phyloP scores from a whole-genome alignment of 2,113 vertebrate species.

The Megaceryle maxima region DNA sequence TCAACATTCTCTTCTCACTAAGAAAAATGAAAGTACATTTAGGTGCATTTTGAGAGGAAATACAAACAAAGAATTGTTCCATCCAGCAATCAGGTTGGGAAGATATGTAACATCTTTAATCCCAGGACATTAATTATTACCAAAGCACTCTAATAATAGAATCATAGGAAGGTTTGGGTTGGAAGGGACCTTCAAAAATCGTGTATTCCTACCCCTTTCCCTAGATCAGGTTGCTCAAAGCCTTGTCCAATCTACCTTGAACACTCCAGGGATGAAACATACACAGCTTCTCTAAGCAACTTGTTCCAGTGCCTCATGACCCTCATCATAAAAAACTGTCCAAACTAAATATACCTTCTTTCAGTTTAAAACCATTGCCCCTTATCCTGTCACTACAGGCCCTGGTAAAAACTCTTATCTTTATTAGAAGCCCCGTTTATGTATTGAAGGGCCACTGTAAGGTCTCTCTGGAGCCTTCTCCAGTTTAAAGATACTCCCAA shows the following conservation, averaged over 20 bases:
- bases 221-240: not conserved
- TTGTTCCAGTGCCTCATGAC: not conserved
- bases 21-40: not conserved
- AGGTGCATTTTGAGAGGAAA: not conserved
- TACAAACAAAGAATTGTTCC: not conserved
- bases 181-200: not conserved
- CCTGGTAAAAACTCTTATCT: not conserved
- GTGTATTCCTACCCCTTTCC: not conserved
- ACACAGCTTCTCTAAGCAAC: not conserved
- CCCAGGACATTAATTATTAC: not conserved
- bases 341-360: not conserved
- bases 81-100: not conserved
- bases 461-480: not conserved
- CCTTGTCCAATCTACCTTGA: not conserved
- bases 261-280: rapidly evolving
- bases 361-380: not conserved
- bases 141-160: not conserved
- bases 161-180: not conserved
- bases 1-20: not conserved
- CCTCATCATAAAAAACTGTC: rapidly evolving
- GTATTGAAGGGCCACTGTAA: not conserved
- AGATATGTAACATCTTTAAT: not conserved
- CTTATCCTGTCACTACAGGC: not conserved
- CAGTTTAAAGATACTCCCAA: not conserved
- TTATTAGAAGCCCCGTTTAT: not conserved